phyloP scores from a whole-genome alignment of 2,113 vertebrate species.

The Brachypodius melanocephalos region DNA sequence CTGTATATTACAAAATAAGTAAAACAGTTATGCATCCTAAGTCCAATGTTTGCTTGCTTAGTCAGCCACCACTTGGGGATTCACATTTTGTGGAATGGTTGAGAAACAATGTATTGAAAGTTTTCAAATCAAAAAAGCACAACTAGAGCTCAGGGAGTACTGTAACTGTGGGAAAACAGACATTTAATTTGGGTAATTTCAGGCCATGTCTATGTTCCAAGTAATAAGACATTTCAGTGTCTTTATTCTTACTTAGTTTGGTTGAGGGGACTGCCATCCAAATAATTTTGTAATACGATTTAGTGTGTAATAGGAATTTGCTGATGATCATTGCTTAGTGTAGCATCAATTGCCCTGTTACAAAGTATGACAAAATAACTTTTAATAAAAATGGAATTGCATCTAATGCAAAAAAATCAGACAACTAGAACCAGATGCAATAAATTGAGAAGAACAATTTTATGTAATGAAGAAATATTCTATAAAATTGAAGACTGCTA shows the following conservation, averaged over 20 bases:
- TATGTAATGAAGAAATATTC: not conserved
- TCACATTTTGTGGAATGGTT: not conserved
- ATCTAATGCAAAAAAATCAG: not conserved
- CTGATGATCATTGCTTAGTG: not conserved
- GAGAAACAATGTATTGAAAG: not conserved
- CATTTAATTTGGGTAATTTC: not conserved
- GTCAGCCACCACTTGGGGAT: not conserved
- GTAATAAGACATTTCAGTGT: not conserved
- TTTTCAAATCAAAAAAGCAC: not conserved
- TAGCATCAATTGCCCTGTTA: fast-evolving
- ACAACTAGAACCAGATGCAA: not conserved
- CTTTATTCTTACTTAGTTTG: not conserved
- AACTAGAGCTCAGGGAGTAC: not conserved
- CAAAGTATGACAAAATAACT: not conserved
- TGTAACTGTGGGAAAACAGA: not conserved
- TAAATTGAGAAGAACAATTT: not conserved
- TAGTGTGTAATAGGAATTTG: not conserved
- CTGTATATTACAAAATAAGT: not conserved
- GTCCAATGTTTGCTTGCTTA: not conserved
- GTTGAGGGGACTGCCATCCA: not conserved
- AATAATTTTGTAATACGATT: not conserved
- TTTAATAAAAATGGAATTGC: not conserved
- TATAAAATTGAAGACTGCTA: not conserved
- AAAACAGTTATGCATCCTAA: not conserved
- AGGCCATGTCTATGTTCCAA: not conserved